Conservation (phyloP, 2,113 vertebrate genomes). For the Polypterus bichir region DNA sequence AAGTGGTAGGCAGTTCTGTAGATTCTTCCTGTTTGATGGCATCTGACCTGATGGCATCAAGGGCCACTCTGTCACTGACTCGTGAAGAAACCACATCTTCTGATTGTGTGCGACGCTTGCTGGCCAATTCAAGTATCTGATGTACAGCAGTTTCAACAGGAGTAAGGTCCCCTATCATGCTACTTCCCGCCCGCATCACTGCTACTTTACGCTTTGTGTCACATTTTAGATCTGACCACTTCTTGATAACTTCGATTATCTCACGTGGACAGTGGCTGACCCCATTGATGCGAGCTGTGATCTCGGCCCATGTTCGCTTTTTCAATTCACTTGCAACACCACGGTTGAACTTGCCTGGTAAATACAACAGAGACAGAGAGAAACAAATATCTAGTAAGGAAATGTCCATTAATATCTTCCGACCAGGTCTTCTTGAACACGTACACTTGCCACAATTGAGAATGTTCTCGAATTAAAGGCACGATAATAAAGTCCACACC, state of each 20-base stretch:
- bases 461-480: too few species aligned
- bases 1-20: constrained; percentile 12
- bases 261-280: constrained; percentile 57
- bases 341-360: constrained; percentile 51
- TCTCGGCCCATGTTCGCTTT: constrained; percentile 54
- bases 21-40: too few species aligned
- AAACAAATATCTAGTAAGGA: too few species aligned
- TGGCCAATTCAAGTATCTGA: constrained; percentile 52
- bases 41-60: too few species aligned
- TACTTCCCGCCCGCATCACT: constrained; percentile 39
- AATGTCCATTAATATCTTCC: too few species aligned
- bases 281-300: constrained; percentile 53
- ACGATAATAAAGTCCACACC: too few species aligned
- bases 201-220: constrained; percentile 56
- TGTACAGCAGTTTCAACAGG: constrained; percentile 50
- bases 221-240: constrained; percentile 61
- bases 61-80: neutral
- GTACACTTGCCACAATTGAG: too few species aligned
- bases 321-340: constrained; percentile 47
- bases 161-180: constrained; percentile 39
- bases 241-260: constrained; percentile 57
- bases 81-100: too few species aligned
- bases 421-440: too few species aligned
- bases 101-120: constrained; percentile 23
- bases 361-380: neutral